Conservation (phyloP, 2,888 invertebrate genomes). For the Ashinkailepas kermadecensis region DNA sequence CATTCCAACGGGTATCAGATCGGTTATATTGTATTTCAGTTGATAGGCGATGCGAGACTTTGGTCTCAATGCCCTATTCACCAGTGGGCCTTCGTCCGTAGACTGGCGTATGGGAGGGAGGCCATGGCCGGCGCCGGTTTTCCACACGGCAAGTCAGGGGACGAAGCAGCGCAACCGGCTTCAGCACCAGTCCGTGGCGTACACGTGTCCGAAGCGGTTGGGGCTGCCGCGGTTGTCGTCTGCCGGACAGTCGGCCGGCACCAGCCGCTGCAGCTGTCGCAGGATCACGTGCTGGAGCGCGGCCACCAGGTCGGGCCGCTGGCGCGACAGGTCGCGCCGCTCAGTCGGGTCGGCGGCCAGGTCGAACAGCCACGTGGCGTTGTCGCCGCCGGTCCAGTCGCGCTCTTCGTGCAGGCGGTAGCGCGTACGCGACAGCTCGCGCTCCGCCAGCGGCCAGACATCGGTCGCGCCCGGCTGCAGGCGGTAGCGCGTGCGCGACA, state of each 20-base stretch:
- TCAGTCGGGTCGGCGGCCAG: constrained; percentile 28
- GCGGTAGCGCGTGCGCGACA: not conserved
- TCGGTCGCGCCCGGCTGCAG: not conserved
- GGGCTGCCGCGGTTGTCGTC: constrained; percentile 26
- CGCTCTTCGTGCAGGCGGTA: not conserved
- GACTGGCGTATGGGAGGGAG: too few species aligned
- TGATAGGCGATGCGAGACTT: too few species aligned
- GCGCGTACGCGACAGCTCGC: not conserved
- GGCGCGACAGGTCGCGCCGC: constrained; percentile 25
- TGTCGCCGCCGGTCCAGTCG: not conserved
- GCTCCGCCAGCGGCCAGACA: not conserved
- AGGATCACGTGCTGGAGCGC: constrained; percentile 24
- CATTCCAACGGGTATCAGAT: too few species aligned
- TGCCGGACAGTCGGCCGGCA: constrained; percentile 25
- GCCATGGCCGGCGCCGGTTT: too few species aligned
- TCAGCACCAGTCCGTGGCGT: constrained; percentile 32
- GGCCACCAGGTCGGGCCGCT: constrained; percentile 17
- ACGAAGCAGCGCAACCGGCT: too few species aligned
- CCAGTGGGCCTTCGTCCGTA: too few species aligned
- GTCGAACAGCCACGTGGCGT: constrained; percentile 19
- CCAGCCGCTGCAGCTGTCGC: constrained; percentile 23
- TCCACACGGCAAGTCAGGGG: too few species aligned
- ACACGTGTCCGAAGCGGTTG: constrained; percentile 25
- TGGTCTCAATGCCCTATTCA: too few species aligned
- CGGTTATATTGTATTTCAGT: too few species aligned